These are phyloP conservation scores for Pedetes capensis DNA, from an alignment of 2,113 vertebrate species.

Conservation along the genomic window DNA sequence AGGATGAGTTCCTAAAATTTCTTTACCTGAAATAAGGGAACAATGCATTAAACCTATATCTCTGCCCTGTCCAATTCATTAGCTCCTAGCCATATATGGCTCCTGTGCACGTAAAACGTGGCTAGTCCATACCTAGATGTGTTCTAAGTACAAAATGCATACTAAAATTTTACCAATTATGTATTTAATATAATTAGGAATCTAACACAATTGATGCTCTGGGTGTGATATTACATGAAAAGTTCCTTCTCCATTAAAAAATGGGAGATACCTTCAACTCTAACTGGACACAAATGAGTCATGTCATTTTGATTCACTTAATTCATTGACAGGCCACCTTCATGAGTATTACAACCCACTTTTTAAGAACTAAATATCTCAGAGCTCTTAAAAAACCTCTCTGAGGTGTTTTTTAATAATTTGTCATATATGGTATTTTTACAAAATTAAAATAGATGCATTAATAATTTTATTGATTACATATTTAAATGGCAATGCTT, in stretches of 20 bases:
- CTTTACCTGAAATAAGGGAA: slow-evolving; percentile 46
- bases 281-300: background rate
- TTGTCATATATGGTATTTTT: background rate
- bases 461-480: background rate
- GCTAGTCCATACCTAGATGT: background rate
- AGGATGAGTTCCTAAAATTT: background rate
- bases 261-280: background rate
- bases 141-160: background rate
- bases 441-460: background rate
- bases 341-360: background rate
- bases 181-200: background rate
- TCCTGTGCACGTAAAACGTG: background rate
- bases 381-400: background rate
- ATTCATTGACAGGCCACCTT: background rate
- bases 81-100: background rate
- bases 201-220: background rate
- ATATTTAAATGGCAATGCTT: background rate
- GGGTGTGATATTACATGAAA: background rate
- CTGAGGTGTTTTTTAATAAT: background rate
- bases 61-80: background rate
- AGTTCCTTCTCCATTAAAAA: background rate
- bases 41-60: background rate
- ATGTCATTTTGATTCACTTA: background rate
- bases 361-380: background rate
- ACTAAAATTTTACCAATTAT: background rate